Base-by-base conservation (phyloP, 2,888 invertebrate genomes). In the Philhelius pedissequus region DNA sequence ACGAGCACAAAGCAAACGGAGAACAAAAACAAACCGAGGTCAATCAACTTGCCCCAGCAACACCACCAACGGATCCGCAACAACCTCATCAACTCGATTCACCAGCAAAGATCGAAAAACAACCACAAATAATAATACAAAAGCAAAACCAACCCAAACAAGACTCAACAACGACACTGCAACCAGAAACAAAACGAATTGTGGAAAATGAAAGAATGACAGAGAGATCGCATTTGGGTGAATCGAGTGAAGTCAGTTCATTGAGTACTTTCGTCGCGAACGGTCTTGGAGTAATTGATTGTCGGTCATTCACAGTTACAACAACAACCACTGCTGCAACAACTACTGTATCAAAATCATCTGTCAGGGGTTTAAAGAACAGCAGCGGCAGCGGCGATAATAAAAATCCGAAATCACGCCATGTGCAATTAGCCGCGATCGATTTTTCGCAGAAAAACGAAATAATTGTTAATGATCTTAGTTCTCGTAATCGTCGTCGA, bases 191-290 rank as follows among this genome's bases (percentile, higher is more conserved):
- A n/a, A n/a, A n/a, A 71, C 84, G 80, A 71, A 84, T n/a, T n/a
- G 18, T 5, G 9, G 75, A 40, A 11, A 76, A 80, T 68, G 75
- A 11, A 40, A 35, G 75, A 84, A 75, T 69, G 30, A 68, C 60
- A 30, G 84, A 80, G 15, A 80, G 84, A 84, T 84, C 84, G 54
- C 54, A 38, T 3, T 38, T 68, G 76, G 38, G 80, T 80, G 84
- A 84, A 75, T 38, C 66, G 75, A 75, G 20, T 79, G 75, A 84
- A 84, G 84, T 90, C 89, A 90, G 89, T 90, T 88, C 88, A 86
- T 87, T 89, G 87, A 88, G 88, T 88, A 88, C 89, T 86, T 89
- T 89, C 87, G 87, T 66, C 86, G 89, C 87, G 90, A 87, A 86
- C 82, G 87, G 87, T 76, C n/a, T 40, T 15, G 52, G 30, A 18